Base-by-base conservation (phyloP, 2,113 vertebrate genomes). In the Channa argus region DNA sequence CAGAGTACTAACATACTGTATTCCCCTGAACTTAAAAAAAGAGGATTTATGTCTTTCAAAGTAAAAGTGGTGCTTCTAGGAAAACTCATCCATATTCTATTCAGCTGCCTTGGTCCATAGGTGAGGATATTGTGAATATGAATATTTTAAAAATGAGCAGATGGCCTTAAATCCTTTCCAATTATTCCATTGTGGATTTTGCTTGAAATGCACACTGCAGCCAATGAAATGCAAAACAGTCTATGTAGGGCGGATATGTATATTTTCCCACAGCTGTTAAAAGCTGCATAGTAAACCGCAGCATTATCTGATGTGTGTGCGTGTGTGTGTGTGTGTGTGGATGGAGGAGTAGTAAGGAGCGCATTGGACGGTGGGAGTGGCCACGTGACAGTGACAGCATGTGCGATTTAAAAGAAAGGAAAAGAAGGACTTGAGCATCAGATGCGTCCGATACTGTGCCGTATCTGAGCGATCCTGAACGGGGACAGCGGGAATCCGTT, bases 341-440 rank as follows among this genome's bases (percentile, higher is more conserved):
- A 62, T 51, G 82, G 63, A 69, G 76, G 54, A 74, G 74, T 73
- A 50, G 77, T 59, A 75, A 47, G 10, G 5, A 78, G 78, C 70
- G 65, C 68, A 87, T 86, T 85, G 83, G 86, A 49, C 66, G 72
- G 47, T 3, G 5, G 45, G 86, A 51, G 0, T 15, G 71, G 77
- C 87, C 89, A 92, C 89, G 4, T 91, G 89, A 89, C 88, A 33
- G 24, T 71, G 82, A 64, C 83, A 83, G 82, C 80, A 70, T 84
- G 80, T 74, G 80, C 67, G 63, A 68, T 84, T 87, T 83, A 81
- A 86, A 79, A 82, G 74, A 79, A 67, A 78, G 59, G 64, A 56
- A 79, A 80, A 15, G 43, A 77, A 67, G 44, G 72, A 68, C 15
- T 68, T 37, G 82, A 76, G 71, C 79, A 5, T 84, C 79, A 85